A percentile compares a stretch with the other conserved stretches of the same genome.
Evolutionary conservation across 2,797 vertebrate species (phyloP).

Genomic region (Anguilla anguilla): DNA sequence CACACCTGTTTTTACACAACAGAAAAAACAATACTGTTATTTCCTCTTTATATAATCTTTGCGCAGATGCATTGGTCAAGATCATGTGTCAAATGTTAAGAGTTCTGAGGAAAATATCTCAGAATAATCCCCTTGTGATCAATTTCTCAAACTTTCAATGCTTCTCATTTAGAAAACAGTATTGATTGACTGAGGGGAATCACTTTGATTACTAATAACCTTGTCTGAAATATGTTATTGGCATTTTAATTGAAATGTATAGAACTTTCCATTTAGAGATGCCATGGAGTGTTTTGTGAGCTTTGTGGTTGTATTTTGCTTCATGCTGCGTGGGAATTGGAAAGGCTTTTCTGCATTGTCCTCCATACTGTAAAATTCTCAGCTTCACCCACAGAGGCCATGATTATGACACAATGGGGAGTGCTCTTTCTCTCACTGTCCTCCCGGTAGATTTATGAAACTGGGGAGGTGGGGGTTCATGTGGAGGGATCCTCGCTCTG

Average conservation of each 20-base stretch:
- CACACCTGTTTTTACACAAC: background rate
- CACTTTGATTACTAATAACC: background rate
- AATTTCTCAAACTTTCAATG: background rate
- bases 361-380: slow-evolving; percentile 13
- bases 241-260: background rate
- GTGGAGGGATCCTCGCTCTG: background rate
- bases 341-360: background rate
- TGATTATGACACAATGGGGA: background rate
- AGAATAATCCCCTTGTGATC: background rate
- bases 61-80: background rate
- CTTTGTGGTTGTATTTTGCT: background rate
- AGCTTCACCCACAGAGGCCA: background rate
- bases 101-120: background rate
- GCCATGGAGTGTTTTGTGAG: background rate
- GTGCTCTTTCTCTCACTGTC: background rate
- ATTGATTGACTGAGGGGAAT: background rate
- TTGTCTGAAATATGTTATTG: background rate
- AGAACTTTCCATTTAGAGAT: background rate
- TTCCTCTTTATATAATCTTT: background rate
- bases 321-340: slow-evolving; percentile 9
- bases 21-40: background rate
- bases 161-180: background rate
- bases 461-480: background rate
- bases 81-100: background rate
- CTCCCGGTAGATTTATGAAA: background rate